Percentiles rank a stretch among this genome's conserved stretches.
Evolutionary conservation across 2,113 vertebrate genomes (phyloP).

Genomic region (Neolamprologus tretocephalus): DNA sequence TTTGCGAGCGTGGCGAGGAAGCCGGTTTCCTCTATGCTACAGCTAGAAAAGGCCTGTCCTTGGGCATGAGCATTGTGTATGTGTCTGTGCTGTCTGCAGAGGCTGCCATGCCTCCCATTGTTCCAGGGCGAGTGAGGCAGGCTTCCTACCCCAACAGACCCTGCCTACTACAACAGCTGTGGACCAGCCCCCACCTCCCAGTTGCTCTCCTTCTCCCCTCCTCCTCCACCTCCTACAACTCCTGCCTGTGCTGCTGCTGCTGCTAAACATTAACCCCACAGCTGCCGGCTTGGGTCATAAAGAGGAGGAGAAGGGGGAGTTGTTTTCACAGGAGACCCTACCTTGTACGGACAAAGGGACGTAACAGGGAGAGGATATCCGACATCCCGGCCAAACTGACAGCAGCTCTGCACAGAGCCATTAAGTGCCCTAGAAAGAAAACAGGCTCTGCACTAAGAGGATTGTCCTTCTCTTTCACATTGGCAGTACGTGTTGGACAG

Average conservation of each 20-base stretch:
- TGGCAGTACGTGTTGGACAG: slow-evolving; percentile 23
- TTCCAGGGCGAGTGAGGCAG: slow-evolving; percentile 64
- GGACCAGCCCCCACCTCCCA: slow-evolving; percentile 69
- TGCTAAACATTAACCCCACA: slow-evolving; percentile 72
- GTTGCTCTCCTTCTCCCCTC: slow-evolving; percentile 28
- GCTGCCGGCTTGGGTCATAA: slow-evolving; percentile 57
- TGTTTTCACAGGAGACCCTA: slow-evolving; percentile 47
- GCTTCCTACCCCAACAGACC: slow-evolving; percentile 62
- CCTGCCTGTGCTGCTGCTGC: slow-evolving; percentile 42
- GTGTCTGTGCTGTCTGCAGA: slow-evolving; percentile 45
- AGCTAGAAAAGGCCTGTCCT: slow-evolving; percentile 35
- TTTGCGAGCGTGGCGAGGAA: slow-evolving; percentile 12
- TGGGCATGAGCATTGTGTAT: slow-evolving; percentile 41
- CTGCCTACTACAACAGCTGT: slow-evolving; percentile 74
- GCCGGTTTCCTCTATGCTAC: slow-evolving; percentile 39
- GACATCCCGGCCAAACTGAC: slow-evolving; percentile 22
- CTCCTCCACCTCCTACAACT: slow-evolving; percentile 32
- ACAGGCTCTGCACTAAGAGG: slow-evolving; percentile 60
- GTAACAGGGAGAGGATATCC: slow-evolving; percentile 55
- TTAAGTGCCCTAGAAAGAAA: slow-evolving; percentile 38
- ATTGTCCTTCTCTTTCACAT: slow-evolving; percentile 50
- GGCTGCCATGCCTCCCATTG: slow-evolving; percentile 71
- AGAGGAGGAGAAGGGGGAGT: slow-evolving; percentile 21
- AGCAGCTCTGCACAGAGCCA: slow-evolving; percentile 27
- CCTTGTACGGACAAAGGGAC: slow-evolving; percentile 56